Evolutionary conservation across 2,888 invertebrate genomes (phyloP).

Genomic region (Pristionchus japonicus): DNA sequence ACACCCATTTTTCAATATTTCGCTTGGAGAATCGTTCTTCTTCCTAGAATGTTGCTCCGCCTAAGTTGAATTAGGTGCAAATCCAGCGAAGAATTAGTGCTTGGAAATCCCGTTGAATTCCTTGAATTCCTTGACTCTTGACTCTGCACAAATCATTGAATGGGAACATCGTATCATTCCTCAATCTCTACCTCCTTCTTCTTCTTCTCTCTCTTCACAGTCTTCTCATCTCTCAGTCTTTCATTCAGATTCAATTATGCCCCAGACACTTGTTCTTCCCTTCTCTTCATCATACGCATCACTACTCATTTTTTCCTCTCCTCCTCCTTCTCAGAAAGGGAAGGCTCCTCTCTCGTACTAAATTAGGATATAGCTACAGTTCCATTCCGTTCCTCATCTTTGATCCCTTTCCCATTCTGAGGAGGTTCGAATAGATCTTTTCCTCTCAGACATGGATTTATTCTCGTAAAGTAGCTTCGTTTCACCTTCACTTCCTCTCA

Average conservation of each 20-base stretch:
- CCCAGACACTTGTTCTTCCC: not conserved
- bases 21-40: not conserved
- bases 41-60: not conserved
- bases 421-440: not conserved
- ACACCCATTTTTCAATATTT: not conserved
- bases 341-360: not conserved
- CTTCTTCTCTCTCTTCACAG: not conserved
- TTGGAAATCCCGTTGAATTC: not conserved
- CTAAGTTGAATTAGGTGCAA: not conserved
- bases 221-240: not conserved
- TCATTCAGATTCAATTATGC: constrained; percentile 2
- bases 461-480: not conserved
- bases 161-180: not conserved
- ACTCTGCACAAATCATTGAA: not conserved
- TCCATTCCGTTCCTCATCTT: not conserved
- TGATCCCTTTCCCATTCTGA: not conserved
- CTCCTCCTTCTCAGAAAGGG: not conserved
- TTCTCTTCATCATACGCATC: not conserved
- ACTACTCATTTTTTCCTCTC: not conserved
- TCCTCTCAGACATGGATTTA: not conserved
- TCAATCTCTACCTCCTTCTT: not conserved
- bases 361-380: not conserved
- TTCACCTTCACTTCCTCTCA: not conserved
- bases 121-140: not conserved
- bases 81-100: not conserved